A percentile compares a stretch with the other conserved stretches of the same genome.
Evolutionary conservation across 35 echinoderm and acorn worm species (phyloP).

Genomic region (Holothuria glaberrima): DNA sequence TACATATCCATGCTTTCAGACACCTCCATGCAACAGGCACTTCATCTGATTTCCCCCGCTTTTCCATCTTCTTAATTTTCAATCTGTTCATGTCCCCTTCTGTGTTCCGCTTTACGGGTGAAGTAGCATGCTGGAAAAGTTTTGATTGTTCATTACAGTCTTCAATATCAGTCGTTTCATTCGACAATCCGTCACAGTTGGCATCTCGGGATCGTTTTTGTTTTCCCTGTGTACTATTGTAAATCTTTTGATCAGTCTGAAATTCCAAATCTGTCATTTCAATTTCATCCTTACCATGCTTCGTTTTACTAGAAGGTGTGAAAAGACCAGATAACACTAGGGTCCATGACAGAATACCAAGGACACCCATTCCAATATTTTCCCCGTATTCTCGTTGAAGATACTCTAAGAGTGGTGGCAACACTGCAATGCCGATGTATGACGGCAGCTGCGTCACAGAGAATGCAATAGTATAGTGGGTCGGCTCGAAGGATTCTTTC

Average conservation of each 20-base stretch:
- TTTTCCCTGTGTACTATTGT: too few species aligned
- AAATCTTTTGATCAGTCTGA: too few species aligned
- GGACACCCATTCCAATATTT: not conserved
- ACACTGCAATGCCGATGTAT: constrained; percentile 4
- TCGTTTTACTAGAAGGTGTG: not conserved
- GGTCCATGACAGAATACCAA: constrained; percentile 11
- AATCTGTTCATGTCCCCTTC: too few species aligned
- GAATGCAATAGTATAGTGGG: not conserved
- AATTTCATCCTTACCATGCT: too few species aligned
- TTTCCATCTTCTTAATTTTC: not conserved
- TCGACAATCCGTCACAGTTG: too few species aligned
- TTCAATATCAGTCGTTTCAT: too few species aligned
- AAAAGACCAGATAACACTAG: not conserved
- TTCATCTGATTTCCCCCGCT: not conserved
- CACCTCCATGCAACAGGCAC: not conserved
- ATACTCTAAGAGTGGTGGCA: constrained; percentile 4
- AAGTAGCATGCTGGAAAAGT: too few species aligned
- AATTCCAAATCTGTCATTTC: too few species aligned
- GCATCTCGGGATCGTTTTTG: too few species aligned
- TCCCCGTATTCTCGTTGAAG: not conserved
- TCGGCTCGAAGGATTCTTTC: constrained; percentile 7
- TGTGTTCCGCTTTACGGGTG: too few species aligned
- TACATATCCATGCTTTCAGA: not conserved
- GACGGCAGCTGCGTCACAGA: not conserved
- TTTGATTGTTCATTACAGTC: too few species aligned